Evolutionary conservation across 2,113 vertebrate genomes (phyloP), one percentile per base, ranked within the genome.

Genomic region (Merops nubicus): DNA sequence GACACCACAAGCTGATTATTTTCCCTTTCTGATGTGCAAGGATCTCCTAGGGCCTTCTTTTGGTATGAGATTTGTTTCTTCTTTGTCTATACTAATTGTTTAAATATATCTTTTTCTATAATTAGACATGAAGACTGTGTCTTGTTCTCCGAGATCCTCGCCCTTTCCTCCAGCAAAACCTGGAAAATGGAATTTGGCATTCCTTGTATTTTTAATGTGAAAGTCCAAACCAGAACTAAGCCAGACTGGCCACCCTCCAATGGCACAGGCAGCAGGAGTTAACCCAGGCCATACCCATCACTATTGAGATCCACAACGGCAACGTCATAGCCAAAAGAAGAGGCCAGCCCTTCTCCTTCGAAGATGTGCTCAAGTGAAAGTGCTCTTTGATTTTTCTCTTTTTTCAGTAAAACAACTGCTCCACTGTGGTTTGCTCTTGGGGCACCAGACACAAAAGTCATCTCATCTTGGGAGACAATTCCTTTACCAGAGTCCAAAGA

Each of bases 241-340:
- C 17, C 29, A 18, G 43, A 33, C 8, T 3, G 1, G 1, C 36
- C 26, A 4, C 26, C 31, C 64, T 34, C 51, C 36, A 2, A 7
- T 20, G 15, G 15, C 4, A 42, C 5, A 42, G 29, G 47, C 53
- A 90, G 38, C 40, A 43, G 12, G 34, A 76, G 33, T 51, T 38
- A 75, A 67, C 59, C 21, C 42, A 64, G 38, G 23, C 60, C 98
- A 62, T 97, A 99, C 99, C 98, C 98, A 10, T 99, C 99, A 45
- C 84, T 97, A 82, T 99, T 99, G 78, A 99, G 99, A 96, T 99
- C 99, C 50, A 98, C 99, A 75, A 99, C 99, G 8, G 99, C 98
- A 83, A 99, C 98, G 9, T 99, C 99, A 17, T 99, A 99, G 96
- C 99, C 99, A 34, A 99, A 99, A 1, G 99, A 99, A 57, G 99